Base-by-base conservation (phyloP, 2,113 vertebrate species). In the Sylvietta virens region DNA sequence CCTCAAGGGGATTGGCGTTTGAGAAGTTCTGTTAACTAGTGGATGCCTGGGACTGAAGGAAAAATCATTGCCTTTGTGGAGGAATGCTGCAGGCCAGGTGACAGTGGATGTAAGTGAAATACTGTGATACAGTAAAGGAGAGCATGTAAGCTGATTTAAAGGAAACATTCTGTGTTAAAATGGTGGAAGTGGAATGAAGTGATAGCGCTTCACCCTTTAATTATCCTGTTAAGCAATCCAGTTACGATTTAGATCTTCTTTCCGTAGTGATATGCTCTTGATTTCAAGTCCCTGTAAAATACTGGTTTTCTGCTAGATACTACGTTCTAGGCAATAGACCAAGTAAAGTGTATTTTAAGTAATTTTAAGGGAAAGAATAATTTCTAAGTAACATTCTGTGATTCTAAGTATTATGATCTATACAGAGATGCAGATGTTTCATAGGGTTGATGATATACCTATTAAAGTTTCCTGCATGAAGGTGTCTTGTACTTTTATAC, bases 1-100 rank as follows among this genome's bases (percentile, higher is more conserved):
- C 27, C 39, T 91, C 50, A 47, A 95, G 97, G 94, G 96, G 54
- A 66, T 94, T 58, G 96, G 95, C 76, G 80, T 97, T 85, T 78
- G 91, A 96, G 97, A 98, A 97, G 91, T 98, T 94, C 62, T 97
- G 47, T 92, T 97, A 96, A 97, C 90, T 47, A 95, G 67, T n/a
- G 97, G 96, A 80, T 98, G 97, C 50, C 95, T 90, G 96, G 90
- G 22, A 62, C 86, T 64, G 97, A 98, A 97, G 76, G 89, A 91
- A 98, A 97, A 72, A 97, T 94, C 78, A 37, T 96, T 28, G 48
- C 97, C 15, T 66, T 50, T 47, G 77, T 97, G 33, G 96, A 98
- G 89, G 95, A 97, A 74, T 97, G 96, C 56, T 69, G 33, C 7
- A 51, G 91, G 58, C 94, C 94, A 3, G 72, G 81, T 53, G 97